Conservation (phyloP, 2,888 invertebrate species). For the Tinea trinotella region DNA sequence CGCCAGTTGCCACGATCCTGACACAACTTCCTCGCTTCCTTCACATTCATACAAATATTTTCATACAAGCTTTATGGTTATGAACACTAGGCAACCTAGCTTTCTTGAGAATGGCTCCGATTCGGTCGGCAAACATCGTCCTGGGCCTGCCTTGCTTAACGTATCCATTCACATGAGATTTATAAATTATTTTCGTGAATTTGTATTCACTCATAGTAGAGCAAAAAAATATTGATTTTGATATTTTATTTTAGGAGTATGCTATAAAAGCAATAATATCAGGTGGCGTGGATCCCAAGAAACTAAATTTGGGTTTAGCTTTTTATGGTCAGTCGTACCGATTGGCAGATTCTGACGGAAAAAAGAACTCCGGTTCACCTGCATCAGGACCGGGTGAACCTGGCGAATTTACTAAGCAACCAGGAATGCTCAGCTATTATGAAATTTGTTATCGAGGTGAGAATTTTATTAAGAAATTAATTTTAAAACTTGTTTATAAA, state of each 20-base stretch:
- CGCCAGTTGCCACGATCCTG: too few species aligned
- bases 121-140: too few species aligned
- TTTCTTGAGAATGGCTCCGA: too few species aligned
- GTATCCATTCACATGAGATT: too few species aligned
- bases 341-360: slow-evolving; percentile 56
- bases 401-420: slow-evolving; percentile 87
- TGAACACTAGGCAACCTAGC: too few species aligned
- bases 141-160: too few species aligned
- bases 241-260: slow-evolving; percentile 76
- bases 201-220: too few species aligned
- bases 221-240: too few species aligned
- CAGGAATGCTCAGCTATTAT: slow-evolving; percentile 90
- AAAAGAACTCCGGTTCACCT: slow-evolving; percentile 71
- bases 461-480: slow-evolving; percentile 13
- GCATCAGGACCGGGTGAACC: slow-evolving; percentile 83
- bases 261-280: slow-evolving; percentile 83
- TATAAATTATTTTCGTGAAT: too few species aligned
- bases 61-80: too few species aligned
- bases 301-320: slow-evolving; percentile 85
- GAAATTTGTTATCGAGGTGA: slow-evolving; percentile 82
- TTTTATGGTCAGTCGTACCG: slow-evolving; percentile 92
- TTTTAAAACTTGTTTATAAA: neutral
- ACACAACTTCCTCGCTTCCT: too few species aligned
- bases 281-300: slow-evolving; percentile 83
- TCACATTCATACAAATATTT: too few species aligned